Evolutionary conservation across 2,888 invertebrate genomes (phyloP).

Genomic region (Lathronympha strigana): DNA sequence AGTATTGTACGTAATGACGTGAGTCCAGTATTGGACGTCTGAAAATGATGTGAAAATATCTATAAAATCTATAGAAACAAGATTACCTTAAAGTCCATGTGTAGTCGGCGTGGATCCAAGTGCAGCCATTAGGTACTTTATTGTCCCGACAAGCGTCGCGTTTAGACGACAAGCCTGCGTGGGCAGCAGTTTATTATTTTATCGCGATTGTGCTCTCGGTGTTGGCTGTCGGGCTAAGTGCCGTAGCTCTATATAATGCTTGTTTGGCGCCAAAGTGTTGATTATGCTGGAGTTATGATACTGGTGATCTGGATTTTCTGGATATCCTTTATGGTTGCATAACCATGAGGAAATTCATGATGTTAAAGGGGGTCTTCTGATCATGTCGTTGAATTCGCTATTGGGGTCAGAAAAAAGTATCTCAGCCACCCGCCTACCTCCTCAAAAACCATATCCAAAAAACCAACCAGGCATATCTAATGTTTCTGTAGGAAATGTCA

Average conservation of each 20-base stretch:
- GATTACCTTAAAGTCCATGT: slow-evolving; percentile 12
- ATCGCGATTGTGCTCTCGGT: slow-evolving; percentile 52
- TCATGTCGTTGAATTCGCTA: too few relatives aligned
- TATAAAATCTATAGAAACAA: not conserved
- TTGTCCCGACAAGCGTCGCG: slow-evolving; percentile 51
- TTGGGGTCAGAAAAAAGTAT: too few relatives aligned
- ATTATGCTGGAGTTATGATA: slow-evolving; percentile 16
- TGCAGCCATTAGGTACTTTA: slow-evolving; percentile 59
- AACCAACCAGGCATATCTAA: too few relatives aligned
- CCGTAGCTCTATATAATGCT: slow-evolving; percentile 24
- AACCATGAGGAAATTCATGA: not conserved
- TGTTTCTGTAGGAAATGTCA: too few relatives aligned
- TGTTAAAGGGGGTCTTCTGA: not conserved
- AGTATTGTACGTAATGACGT: too few relatives aligned
- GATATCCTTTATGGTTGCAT: too few relatives aligned
- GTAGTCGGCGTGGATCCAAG: slow-evolving; percentile 42
- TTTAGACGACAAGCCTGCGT: slow-evolving; percentile 51
- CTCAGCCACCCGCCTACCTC: too few relatives aligned
- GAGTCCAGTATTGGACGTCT: too few relatives aligned
- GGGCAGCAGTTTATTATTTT: slow-evolving; percentile 50
- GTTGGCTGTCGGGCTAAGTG: slow-evolving; percentile 43
- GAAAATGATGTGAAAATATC: not conserved
- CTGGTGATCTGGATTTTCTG: slow-evolving; percentile 2
- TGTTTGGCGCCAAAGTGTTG: slow-evolving; percentile 23
- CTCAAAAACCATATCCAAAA: too few relatives aligned